Evolutionary conservation across 1,140 invertebrate species (phyloP).

Genomic region (Conus ventricosus): DNA sequence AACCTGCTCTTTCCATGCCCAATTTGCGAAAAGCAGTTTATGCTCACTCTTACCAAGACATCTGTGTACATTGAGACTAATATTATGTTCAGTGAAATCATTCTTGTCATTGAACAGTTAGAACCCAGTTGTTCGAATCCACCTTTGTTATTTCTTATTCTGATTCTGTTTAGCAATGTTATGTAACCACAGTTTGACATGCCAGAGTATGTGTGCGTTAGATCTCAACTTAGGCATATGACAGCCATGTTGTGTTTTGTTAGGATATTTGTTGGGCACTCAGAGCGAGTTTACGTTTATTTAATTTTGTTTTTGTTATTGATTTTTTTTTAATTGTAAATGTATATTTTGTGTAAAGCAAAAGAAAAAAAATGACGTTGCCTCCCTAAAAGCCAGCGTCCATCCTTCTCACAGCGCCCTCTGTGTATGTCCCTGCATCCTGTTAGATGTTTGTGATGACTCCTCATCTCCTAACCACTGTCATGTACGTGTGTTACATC

Average conservation of each 20-base stretch:
- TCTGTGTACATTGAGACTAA: too few relatives aligned
- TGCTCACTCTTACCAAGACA: too few relatives aligned
- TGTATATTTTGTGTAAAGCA: slow-evolving; percentile 6
- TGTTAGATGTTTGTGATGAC: slow-evolving; percentile 4
- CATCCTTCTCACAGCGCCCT: neutral
- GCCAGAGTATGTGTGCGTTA: neutral
- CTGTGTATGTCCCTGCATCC: neutral
- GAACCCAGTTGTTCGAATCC: too few relatives aligned
- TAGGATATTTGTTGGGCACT: slow-evolving; percentile 10
- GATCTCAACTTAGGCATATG: neutral
- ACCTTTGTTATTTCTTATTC: too few relatives aligned
- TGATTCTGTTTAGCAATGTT: too few relatives aligned
- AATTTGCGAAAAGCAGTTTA: too few relatives aligned
- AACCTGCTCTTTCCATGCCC: too few relatives aligned
- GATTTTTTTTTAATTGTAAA: neutral
- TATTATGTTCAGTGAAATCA: too few relatives aligned
- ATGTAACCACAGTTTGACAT: too few relatives aligned
- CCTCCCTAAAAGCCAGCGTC: neutral
- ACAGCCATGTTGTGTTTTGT: neutral
- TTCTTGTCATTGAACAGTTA: too few relatives aligned
- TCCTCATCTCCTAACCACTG: neutral
- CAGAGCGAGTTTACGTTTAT: too few relatives aligned
- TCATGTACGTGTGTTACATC: slow-evolving; percentile 10
- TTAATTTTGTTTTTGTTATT: neutral
- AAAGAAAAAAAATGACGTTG: neutral